Percentiles rank a stretch among this genome's conserved stretches.
Evolutionary conservation across 2,113 vertebrate species (phyloP).

Genomic region (Murina feae): DNA sequence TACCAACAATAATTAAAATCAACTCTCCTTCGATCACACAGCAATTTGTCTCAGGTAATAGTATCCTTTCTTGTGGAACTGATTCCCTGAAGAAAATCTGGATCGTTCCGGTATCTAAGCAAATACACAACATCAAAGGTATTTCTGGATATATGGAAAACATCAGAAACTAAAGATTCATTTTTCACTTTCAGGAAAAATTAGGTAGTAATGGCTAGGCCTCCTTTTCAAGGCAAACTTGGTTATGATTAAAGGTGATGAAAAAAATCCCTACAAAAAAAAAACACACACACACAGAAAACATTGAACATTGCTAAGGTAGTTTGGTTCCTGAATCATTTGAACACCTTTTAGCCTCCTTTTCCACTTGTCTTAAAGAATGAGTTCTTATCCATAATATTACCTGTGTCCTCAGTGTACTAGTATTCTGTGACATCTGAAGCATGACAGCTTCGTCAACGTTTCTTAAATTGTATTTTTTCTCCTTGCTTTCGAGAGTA

Average conservation of each 20-base stretch:
- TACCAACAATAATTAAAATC: neutral
- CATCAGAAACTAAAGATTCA: neutral
- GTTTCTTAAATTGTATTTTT: conserved; percentile 63
- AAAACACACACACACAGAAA: neutral
- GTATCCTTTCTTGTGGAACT: neutral
- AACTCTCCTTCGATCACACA: neutral
- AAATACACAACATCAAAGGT: neutral
- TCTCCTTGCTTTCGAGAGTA: conserved; percentile 53
- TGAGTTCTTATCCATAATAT: conserved; percentile 67
- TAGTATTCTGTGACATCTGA: conserved; percentile 69
- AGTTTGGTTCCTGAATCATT: conserved; percentile 56
- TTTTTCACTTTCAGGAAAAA: neutral
- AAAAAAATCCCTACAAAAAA: neutral
- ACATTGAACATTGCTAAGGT: neutral
- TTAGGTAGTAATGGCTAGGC: neutral
- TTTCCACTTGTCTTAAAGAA: conserved; percentile 58
- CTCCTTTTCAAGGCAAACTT: neutral
- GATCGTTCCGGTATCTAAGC: neutral
- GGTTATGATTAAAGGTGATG: neutral
- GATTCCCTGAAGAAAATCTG: neutral
- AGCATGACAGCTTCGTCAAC: conserved; percentile 75
- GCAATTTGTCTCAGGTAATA: neutral
- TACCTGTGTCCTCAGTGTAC: conserved; percentile 65
- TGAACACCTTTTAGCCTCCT: conserved; percentile 48
- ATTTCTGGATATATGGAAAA: neutral